Evolutionary conservation across 2,113 vertebrate species (phyloP).

Genomic region (Leptodactylus fuscus): DNA sequence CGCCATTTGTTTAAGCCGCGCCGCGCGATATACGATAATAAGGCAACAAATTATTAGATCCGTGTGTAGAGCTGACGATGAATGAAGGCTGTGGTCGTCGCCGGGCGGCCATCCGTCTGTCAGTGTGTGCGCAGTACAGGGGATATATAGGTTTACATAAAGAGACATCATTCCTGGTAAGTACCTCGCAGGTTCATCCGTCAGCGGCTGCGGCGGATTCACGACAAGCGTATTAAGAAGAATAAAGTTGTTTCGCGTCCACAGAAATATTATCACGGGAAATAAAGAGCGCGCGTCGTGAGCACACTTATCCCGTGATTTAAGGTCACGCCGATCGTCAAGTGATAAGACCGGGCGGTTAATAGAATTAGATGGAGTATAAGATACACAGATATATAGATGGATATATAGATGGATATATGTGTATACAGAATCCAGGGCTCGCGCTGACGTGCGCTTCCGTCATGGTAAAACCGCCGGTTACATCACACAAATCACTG

Average conservation of each 20-base stretch:
- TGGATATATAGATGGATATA: no score
- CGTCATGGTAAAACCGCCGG: no score
- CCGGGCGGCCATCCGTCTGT: slow-evolving; percentile 64
- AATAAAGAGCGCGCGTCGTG: background rate
- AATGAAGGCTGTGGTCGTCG: slow-evolving; percentile 65
- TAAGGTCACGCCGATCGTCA: background rate
- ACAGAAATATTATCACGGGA: slow-evolving; percentile 29
- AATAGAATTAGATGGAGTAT: slow-evolving; percentile 12
- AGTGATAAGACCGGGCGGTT: background rate
- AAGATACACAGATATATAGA: no score
- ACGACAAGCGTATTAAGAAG: slow-evolving; percentile 24
- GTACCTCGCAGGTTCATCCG: slow-evolving; percentile 42
- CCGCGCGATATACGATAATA: slow-evolving; percentile 60
- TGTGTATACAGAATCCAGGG: no score
- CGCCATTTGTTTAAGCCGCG: slow-evolving; percentile 61
- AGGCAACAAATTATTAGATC: slow-evolving; percentile 72
- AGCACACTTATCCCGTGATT: slow-evolving; percentile 39
- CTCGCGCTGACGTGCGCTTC: no score
- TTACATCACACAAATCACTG: no score
- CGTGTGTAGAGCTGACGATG: slow-evolving; percentile 61
- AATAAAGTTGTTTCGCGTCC: slow-evolving; percentile 27
- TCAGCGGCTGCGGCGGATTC: slow-evolving; percentile 30
- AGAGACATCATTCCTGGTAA: slow-evolving; percentile 35
- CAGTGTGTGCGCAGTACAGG: background rate
- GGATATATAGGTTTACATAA: slow-evolving; percentile 53